These are phyloP conservation scores for Dinocampus coccinellae DNA, from an alignment of 2,888 invertebrate species.

Conservation along the genomic window DNA sequence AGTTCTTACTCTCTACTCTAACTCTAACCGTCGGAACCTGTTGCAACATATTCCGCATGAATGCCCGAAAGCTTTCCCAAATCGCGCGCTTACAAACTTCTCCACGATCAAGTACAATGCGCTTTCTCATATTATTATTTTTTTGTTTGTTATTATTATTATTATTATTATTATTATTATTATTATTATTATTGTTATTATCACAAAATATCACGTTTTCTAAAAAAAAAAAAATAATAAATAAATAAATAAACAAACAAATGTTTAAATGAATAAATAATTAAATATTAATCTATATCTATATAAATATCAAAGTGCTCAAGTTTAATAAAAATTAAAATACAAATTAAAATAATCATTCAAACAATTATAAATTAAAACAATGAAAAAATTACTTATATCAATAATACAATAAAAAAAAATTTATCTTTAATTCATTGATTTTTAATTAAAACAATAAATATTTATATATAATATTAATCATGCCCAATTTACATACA, in stretches of 20 bases:
- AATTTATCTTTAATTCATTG: too few relatives aligned
- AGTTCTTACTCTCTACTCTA: background rate
- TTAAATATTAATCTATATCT: too few relatives aligned
- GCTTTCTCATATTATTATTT: background rate
- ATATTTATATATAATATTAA: slow-evolving; percentile 36
- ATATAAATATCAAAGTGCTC: background rate
- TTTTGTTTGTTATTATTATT: too few relatives aligned
- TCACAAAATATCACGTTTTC: background rate
- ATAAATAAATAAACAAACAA: background rate
- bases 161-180: too few relatives aligned
- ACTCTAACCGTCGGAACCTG: slow-evolving; percentile 45
- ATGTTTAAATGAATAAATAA: background rate
- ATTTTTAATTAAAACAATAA: too few relatives aligned
- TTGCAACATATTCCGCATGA: slow-evolving; percentile 37
- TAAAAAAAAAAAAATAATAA: background rate
- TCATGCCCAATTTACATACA: too few relatives aligned
- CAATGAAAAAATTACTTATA: too few relatives aligned
- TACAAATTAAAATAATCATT: background rate
- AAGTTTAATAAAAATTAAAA: background rate
- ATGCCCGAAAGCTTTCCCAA: slow-evolving; percentile 8
- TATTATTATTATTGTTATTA: too few relatives aligned
- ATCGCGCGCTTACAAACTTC: background rate
- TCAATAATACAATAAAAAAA: too few relatives aligned
- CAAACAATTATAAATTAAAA: background rate
- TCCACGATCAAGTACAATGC: background rate